Evolutionary conservation across 2,797 vertebrate species (phyloP).

Genomic region (Lepidocolaptes lacrymiger): DNA sequence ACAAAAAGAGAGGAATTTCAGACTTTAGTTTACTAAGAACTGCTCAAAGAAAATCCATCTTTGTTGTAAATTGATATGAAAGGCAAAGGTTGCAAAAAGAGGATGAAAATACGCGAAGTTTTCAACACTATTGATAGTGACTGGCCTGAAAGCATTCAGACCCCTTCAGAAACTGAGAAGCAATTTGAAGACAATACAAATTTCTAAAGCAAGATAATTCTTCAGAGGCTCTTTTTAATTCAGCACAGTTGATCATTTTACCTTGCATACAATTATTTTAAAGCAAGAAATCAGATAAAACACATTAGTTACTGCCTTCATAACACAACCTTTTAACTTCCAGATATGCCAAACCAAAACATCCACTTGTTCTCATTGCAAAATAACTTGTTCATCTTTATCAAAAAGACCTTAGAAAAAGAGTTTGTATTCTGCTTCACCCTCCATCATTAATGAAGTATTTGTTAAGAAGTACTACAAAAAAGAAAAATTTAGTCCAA

Average conservation of each 20-base stretch:
- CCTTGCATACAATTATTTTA: not conserved
- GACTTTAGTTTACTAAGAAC: not conserved
- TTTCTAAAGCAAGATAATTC: not conserved
- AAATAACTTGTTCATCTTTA: not conserved
- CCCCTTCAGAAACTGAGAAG: not conserved
- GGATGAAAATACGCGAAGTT: not conserved
- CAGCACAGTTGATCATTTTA: not conserved
- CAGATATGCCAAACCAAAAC: not conserved
- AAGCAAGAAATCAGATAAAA: not conserved
- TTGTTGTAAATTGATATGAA: not conserved
- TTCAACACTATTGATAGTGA: accelerated
- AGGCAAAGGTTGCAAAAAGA: not conserved
- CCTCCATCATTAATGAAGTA: not conserved
- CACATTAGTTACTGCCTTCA: not conserved
- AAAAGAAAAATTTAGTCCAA: not conserved
- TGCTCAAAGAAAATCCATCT: not conserved
- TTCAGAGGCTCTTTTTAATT: not conserved
- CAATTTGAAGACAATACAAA: not conserved
- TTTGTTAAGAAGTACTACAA: slow-evolving; percentile 4
- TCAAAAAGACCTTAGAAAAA: not conserved
- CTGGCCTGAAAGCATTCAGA: not conserved
- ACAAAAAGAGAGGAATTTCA: not conserved
- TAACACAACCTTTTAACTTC: not conserved
- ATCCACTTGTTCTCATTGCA: not conserved
- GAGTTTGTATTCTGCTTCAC: not conserved